These are phyloP conservation scores for Troglohyphantes excavatus DNA, from an alignment of 2,888 invertebrate genomes.

Conservation along the genomic window DNA sequence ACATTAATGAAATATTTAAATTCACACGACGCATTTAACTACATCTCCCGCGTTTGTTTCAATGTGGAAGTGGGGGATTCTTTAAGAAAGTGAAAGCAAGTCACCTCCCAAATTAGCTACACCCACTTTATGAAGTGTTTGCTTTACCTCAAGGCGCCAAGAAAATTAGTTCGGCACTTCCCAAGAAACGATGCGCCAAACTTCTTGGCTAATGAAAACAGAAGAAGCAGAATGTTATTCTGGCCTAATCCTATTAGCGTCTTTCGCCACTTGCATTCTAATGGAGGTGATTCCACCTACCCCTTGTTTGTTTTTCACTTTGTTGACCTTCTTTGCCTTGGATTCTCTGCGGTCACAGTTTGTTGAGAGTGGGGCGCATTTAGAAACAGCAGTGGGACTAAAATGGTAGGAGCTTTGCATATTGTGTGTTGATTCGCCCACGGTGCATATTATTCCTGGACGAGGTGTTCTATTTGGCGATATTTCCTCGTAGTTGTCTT, in stretches of 20 bases:
- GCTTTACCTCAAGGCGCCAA: not conserved
- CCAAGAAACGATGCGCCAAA: conserved; percentile 10
- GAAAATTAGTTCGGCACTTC: not conserved
- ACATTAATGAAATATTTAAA: not conserved
- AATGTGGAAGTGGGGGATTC: not conserved
- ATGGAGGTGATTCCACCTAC: not conserved
- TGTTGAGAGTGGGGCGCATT: not conserved
- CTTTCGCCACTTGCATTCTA: conserved; percentile 24
- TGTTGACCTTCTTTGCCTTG: conserved; percentile 46
- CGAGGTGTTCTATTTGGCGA: too few relatives aligned
- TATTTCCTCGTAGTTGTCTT: too few relatives aligned
- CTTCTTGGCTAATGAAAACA: conserved; percentile 41
- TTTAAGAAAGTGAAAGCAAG: conserved; percentile 16
- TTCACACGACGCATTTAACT: not conserved
- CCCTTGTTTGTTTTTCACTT: conserved; percentile 38
- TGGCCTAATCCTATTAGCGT: conserved; percentile 40
- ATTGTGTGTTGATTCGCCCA: too few relatives aligned
- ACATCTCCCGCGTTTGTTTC: not conserved
- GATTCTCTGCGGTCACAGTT: not conserved
- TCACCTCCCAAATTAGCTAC: not conserved
- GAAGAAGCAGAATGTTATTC: conserved; percentile 51
- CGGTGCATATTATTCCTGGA: too few relatives aligned
- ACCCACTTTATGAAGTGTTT: conserved; percentile 34
- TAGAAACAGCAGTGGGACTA: too few relatives aligned
- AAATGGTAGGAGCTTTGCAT: too few relatives aligned